Evolutionary conservation across 2,113 vertebrate species (phyloP).

Genomic region (Monarcha castaneiventris): DNA sequence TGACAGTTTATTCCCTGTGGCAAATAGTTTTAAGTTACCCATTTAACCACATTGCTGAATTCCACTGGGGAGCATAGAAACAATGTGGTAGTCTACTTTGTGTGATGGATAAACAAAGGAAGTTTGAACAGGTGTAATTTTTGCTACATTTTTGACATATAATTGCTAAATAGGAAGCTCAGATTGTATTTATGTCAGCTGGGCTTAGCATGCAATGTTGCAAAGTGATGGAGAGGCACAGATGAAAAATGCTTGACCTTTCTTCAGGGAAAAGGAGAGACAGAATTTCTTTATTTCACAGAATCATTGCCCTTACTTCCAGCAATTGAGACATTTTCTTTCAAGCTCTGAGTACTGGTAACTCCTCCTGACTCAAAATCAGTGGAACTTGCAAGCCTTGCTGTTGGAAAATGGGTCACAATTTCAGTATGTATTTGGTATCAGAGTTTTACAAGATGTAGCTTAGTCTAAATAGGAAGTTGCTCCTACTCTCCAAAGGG

Average conservation of each 20-base stretch:
- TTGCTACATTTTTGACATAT: neutral
- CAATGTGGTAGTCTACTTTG: neutral
- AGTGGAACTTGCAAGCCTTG: neutral
- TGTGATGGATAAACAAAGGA: neutral
- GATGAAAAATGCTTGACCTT: neutral
- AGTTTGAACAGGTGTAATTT: neutral
- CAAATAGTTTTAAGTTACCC: neutral
- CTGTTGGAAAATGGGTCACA: neutral
- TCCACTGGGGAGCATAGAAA: neutral
- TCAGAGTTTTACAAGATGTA: neutral
- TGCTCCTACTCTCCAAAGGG: neutral
- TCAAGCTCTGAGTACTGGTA: neutral
- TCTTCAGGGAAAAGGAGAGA: neutral
- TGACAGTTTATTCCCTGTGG: neutral
- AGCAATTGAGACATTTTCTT: neutral
- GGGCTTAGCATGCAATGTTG: neutral
- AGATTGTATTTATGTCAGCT: neutral
- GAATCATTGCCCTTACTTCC: neutral
- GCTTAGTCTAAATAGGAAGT: neutral
- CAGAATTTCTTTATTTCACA: neutral
- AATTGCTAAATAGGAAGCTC: neutral
- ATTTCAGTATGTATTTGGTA: neutral
- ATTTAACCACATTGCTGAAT: neutral
- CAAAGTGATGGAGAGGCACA: neutral
- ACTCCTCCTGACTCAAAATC: neutral